Conservation (phyloP, 2,888 invertebrate genomes). For the Steinernema scapterisci region DNA sequence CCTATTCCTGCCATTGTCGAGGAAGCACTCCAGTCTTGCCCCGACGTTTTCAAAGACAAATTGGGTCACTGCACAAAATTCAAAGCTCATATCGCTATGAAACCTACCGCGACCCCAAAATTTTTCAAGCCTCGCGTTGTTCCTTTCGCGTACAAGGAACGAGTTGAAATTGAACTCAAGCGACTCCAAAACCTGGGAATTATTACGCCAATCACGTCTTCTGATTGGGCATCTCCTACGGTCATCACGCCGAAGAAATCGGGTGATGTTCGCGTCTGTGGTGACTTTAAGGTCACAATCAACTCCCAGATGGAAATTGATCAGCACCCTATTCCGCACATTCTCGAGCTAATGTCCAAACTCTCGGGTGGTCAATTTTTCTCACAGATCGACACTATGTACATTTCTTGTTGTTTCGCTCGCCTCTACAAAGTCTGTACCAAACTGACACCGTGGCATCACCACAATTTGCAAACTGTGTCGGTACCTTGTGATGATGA, state of each 20-base stretch:
- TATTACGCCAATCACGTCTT: constrained; percentile 41
- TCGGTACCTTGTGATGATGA: too few species aligned
- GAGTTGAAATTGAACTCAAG: constrained; percentile 36
- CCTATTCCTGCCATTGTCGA: not conserved
- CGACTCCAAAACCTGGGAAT: constrained; percentile 40
- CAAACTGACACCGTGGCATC: too few species aligned
- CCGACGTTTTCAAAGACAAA: not conserved
- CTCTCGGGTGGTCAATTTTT: constrained; percentile 46
- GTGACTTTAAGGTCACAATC: constrained; percentile 51
- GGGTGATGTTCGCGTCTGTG: constrained; percentile 49
- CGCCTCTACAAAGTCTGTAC: too few species aligned
- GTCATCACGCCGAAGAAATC: constrained; percentile 47
- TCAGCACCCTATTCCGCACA: constrained; percentile 48
- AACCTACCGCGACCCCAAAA: not conserved
- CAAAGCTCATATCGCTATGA: not conserved
- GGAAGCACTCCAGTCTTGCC: not conserved
- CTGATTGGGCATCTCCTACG: constrained; percentile 52
- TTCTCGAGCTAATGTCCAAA: constrained; percentile 45
- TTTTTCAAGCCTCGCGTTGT: not conserved
- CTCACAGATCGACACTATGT: constrained; percentile 50
- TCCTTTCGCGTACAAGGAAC: not conserved
- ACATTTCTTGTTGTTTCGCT: too few species aligned
- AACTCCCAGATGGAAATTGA: constrained; percentile 43
- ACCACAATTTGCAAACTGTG: too few species aligned
- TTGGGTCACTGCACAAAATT: not conserved